These are phyloP conservation scores for Ecliptopera silaceata DNA, from an alignment of 2,888 invertebrate species.

Conservation along the genomic window DNA sequence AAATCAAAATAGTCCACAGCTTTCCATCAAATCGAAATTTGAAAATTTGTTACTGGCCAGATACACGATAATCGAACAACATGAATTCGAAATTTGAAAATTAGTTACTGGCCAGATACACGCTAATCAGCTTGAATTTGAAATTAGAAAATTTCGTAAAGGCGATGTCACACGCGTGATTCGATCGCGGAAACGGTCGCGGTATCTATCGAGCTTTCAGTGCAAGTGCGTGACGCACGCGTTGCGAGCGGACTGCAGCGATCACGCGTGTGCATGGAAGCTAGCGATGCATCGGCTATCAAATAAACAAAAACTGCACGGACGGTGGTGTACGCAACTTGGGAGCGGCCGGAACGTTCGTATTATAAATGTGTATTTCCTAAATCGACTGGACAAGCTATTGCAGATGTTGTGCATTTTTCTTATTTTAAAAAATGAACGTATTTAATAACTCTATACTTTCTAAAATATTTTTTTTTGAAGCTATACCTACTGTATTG, in stretches of 20 bases:
- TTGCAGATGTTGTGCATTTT: constrained; percentile 15
- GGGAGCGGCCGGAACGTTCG: constrained; percentile 56
- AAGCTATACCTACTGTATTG: no score
- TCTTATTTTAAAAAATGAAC: no score
- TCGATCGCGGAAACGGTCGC: constrained; percentile 39
- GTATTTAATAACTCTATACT: no score
- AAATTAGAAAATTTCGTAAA: constrained; percentile 30
- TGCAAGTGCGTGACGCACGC: constrained; percentile 73
- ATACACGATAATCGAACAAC: neutral
- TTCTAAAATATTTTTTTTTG: no score
- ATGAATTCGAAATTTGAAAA: constrained; percentile 11
- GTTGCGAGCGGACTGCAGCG: constrained; percentile 68
- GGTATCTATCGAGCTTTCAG: constrained; percentile 50
- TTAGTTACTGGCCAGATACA: constrained; percentile 37
- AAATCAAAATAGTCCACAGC: no score
- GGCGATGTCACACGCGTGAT: constrained; percentile 48
- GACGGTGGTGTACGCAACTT: constrained; percentile 53
- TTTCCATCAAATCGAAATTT: constrained; percentile 9
- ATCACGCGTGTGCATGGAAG: constrained; percentile 65
- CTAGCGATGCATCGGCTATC: constrained; percentile 76
- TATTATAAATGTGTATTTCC: constrained; percentile 57
- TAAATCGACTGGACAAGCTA: constrained; percentile 43
- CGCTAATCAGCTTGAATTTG: neutral
- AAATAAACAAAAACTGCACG: constrained; percentile 78
- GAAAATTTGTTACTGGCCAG: constrained; percentile 38